phyloP scores from a whole-genome alignment of 2,888 invertebrate species.

The Monoplex corrugatus region DNA sequence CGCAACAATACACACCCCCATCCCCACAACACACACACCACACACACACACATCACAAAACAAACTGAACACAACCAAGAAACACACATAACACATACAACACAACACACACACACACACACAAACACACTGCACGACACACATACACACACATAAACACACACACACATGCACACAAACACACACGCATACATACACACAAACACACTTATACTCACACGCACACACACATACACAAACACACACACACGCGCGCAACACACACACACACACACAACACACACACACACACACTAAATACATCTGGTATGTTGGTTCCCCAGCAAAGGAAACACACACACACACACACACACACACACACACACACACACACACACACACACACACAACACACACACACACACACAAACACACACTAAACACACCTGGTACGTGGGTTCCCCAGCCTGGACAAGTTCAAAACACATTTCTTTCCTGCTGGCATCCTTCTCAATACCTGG shows the following conservation, averaged over 20 bases:
- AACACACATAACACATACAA: background rate
- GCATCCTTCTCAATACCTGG: constrained; percentile 68
- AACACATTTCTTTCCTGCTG: constrained; percentile 69
- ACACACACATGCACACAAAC: background rate
- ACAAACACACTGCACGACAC: background rate
- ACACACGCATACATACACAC: too few relatives aligned
- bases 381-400: background rate
- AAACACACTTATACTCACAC: too few relatives aligned
- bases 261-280: too few relatives aligned
- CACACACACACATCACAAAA: background rate
- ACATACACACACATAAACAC: background rate
- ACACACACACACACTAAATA: background rate
- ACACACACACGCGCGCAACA: too few relatives aligned
- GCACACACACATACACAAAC: too few relatives aligned
- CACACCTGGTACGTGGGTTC: constrained; percentile 72
- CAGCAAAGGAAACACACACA: too few relatives aligned
- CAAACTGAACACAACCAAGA: too few relatives aligned
- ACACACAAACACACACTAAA: background rate
- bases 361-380: background rate
- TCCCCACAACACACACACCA: background rate
- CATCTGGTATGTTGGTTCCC: too few relatives aligned
- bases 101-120: background rate
- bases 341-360: background rate
- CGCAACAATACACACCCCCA: background rate
- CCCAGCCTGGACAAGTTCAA: constrained; percentile 69